phyloP scores from a whole-genome alignment of 2,888 invertebrate genomes.

The Polietes domitor region DNA sequence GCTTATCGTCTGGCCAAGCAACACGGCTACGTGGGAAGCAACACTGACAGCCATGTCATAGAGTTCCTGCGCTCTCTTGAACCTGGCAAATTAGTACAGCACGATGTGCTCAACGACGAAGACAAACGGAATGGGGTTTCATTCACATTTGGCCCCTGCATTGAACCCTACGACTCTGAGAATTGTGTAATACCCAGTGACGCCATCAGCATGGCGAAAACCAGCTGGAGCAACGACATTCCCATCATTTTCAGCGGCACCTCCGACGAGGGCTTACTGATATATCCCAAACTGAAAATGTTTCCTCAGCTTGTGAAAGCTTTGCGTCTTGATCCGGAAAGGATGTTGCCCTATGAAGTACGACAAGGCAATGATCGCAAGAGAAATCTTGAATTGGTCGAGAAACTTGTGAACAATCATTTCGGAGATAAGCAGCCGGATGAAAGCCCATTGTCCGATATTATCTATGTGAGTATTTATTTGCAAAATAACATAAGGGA shows the following conservation, averaged over 20 bases:
- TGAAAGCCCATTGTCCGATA: conserved; percentile 74
- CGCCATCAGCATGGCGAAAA: conserved; percentile 75
- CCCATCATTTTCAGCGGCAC: conserved; percentile 77
- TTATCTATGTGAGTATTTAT: conserved; percentile 75
- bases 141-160: conserved; percentile 75
- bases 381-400: conserved; percentile 67
- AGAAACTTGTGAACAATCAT: conserved; percentile 79
- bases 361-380: conserved; percentile 47
- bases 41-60: conserved; percentile 77
- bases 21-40: conserved; percentile 76
- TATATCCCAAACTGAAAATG: conserved; percentile 72
- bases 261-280: conserved; percentile 77
- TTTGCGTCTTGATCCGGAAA: conserved; percentile 64
- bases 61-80: conserved; percentile 76
- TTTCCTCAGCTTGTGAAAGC: conserved; percentile 67
- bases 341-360: conserved; percentile 70
- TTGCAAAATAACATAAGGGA: too few relatives aligned
- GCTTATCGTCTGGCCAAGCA: conserved; percentile 76
- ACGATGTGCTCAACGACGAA: conserved; percentile 72
- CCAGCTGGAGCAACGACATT: conserved; percentile 76
- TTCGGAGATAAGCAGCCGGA: conserved; percentile 77
- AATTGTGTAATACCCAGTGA: conserved; percentile 74
- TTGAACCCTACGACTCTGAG: conserved; percentile 75
- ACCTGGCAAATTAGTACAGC: conserved; percentile 71
- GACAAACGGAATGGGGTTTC: conserved; percentile 73